phyloP scores from a whole-genome alignment of 2,888 invertebrate genomes.

The Pocota personata region DNA sequence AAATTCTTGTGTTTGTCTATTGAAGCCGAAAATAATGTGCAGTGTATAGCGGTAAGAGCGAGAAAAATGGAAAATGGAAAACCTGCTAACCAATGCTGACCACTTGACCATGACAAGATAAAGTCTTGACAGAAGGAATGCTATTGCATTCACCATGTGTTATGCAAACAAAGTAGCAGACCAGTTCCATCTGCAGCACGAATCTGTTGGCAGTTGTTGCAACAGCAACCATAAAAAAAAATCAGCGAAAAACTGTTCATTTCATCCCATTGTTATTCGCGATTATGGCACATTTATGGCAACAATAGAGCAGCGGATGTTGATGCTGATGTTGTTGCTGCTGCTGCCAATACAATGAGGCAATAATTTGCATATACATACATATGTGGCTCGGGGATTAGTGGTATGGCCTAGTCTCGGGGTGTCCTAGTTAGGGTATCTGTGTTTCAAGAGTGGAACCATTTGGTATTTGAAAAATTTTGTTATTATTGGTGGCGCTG shows the following conservation, averaged over 20 bases:
- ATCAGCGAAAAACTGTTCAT: slow-evolving; percentile 21
- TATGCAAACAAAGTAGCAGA: slow-evolving; percentile 57
- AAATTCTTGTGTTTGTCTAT: slow-evolving; percentile 47
- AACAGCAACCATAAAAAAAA: no score
- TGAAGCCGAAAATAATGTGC: slow-evolving; percentile 58
- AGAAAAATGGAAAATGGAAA: not conserved
- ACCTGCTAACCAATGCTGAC: slow-evolving; percentile 9
- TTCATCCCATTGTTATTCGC: slow-evolving; percentile 60
- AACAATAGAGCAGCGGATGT: slow-evolving; percentile 55
- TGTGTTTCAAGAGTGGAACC: no score
- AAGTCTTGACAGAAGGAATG: slow-evolving; percentile 38
- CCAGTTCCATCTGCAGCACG: slow-evolving; percentile 1
- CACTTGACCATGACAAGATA: slow-evolving; percentile 59
- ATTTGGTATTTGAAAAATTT: slow-evolving; percentile 26
- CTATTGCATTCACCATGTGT: slow-evolving; percentile 42
- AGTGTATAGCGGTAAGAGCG: not conserved
- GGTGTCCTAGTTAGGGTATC: slow-evolving; percentile 43
- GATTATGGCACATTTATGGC: slow-evolving; percentile 69
- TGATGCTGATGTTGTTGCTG: slow-evolving; percentile 23
- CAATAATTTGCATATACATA: slow-evolving; percentile 42
- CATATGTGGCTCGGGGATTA: not conserved
- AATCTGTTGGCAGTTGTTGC: no score
- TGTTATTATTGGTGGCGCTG: not conserved
- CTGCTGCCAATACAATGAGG: slow-evolving; percentile 41
- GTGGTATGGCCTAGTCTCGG: slow-evolving; percentile 20